Conservation (phyloP, 2,888 invertebrate genomes). For the Drosophila subsilvestris region DNA sequence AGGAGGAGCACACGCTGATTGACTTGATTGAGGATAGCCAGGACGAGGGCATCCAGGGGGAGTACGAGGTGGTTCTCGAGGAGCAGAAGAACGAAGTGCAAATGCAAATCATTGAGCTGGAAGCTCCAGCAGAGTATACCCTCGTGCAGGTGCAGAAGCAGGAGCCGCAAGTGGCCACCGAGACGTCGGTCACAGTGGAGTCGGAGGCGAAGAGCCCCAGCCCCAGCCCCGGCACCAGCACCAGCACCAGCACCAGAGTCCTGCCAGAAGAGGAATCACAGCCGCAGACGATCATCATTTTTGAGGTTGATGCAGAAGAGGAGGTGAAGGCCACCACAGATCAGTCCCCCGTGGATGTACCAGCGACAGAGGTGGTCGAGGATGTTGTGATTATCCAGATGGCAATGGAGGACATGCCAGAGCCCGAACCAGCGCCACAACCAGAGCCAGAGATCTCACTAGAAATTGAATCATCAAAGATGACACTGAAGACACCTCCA, state of each 20-base stretch:
- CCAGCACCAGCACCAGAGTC: background rate
- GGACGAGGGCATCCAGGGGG: background rate
- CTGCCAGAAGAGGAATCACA: background rate
- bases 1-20: slow-evolving; percentile 17
- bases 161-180: background rate
- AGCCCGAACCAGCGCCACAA: background rate
- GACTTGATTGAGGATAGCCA: slow-evolving; percentile 41
- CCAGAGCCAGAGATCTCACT: background rate
- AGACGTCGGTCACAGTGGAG: background rate
- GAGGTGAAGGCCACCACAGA: background rate
- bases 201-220: too few species aligned
- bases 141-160: background rate
- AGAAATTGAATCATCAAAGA: background rate
- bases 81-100: slow-evolving; percentile 10
- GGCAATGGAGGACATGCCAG: background rate
- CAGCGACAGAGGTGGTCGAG: background rate
- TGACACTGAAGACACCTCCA: background rate
- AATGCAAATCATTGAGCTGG: background rate
- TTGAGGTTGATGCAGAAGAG: background rate
- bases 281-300: background rate
- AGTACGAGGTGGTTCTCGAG: background rate
- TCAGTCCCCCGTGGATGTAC: background rate
- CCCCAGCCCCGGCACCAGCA: too few species aligned
- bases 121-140: background rate
- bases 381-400: background rate